Percentiles rank a stretch among this genome's conserved stretches.
These are phyloP conservation scores for Rhagologus leucostigma DNA, from an alignment of 2,113 vertebrate species.

Conservation along the genomic window DNA sequence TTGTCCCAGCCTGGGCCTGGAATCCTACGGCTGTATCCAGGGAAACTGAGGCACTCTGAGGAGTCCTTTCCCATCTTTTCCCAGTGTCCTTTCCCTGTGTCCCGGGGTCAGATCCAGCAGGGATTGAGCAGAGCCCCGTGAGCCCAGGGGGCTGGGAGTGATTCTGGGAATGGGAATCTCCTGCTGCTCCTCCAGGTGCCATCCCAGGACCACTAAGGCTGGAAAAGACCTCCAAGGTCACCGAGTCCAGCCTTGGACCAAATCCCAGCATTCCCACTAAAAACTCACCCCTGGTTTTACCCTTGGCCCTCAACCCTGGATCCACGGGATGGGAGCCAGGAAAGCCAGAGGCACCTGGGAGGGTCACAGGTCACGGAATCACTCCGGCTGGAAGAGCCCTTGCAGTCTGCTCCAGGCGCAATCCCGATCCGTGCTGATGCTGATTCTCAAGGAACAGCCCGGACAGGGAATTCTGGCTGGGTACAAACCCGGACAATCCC, in stretches of 20 bases:
- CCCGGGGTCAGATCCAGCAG: neutral
- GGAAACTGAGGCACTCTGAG: neutral
- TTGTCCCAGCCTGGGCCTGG: neutral
- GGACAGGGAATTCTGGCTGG: neutral
- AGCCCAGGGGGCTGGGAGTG: neutral
- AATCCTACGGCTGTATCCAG: neutral
- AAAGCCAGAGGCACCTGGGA: neutral
- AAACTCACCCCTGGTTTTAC: neutral
- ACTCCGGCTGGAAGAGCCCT: neutral
- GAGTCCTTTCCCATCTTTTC: neutral
- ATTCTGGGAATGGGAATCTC: neutral
- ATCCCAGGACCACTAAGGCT: neutral
- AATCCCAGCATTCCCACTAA: neutral
- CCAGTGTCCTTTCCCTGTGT: neutral
- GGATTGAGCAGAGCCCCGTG: neutral
- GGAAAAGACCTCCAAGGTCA: neutral
- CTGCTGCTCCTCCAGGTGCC: neutral
- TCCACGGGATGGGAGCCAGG: neutral
- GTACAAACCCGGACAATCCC: neutral
- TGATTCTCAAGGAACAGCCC: rapidly evolving
- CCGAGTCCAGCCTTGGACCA: rapidly evolving
- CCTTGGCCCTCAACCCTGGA: neutral
- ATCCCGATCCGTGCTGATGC: rapidly evolving
- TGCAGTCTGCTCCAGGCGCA: neutral
- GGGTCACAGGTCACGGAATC: neutral